Percentiles rank a stretch among this genome's conserved stretches.
phyloP scores from a whole-genome alignment of 2,797 vertebrate species.

The Ambastaia sidthimunki region DNA sequence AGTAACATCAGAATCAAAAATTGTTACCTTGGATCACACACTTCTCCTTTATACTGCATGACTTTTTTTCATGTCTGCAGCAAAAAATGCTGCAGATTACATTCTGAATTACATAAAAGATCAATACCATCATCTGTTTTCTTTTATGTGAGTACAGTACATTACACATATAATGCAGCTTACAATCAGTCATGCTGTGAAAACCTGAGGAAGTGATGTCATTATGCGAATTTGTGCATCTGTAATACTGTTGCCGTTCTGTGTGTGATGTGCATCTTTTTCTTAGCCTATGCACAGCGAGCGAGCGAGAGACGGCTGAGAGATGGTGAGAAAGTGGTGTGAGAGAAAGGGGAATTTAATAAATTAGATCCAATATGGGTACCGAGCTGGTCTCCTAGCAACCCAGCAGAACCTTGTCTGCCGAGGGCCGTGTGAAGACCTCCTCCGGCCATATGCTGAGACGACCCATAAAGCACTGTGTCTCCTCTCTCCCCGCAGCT shows the following conservation, averaged over 20 bases:
- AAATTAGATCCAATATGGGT: constrained; percentile 79
- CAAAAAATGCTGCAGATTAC: background rate
- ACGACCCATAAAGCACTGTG: constrained; percentile 51
- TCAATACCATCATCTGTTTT: background rate
- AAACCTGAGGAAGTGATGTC: background rate
- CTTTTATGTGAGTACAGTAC: background rate
- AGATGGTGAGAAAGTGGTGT: constrained; percentile 64
- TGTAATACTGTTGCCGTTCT: constrained; percentile 28
- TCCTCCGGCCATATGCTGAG: constrained; percentile 61
- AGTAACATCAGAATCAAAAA: no score
- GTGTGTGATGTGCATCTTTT: constrained; percentile 30
- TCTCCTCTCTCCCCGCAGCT: constrained; percentile 44
- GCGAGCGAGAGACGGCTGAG: constrained; percentile 61
- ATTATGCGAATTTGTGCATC: constrained; percentile 13
- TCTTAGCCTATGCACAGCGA: constrained; percentile 46
- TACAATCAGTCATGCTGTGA: background rate
- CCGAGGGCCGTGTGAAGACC: constrained; percentile 74
- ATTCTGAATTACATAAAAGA: no score
- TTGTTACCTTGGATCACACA: no score
- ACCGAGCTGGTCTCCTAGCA: constrained; percentile 80
- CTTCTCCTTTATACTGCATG: no score
- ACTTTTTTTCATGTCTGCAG: background rate
- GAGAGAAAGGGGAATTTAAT: constrained; percentile 77
- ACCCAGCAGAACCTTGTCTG: constrained; percentile 73
- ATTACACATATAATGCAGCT: background rate